phyloP scores from a whole-genome alignment of 2,797 vertebrate species.

The Apogon hyalosoma region DNA sequence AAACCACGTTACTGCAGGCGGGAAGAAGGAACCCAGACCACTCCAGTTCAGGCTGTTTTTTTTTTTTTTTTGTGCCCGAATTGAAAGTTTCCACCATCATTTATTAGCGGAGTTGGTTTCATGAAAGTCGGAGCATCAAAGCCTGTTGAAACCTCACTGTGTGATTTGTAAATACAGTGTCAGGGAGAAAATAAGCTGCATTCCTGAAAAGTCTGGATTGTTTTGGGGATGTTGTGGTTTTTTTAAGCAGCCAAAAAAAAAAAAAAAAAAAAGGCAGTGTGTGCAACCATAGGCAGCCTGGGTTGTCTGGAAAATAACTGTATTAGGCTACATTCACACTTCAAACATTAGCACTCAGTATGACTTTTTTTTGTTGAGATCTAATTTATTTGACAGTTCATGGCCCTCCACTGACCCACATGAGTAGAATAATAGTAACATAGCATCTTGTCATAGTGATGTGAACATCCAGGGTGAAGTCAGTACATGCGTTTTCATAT shows the following conservation, averaged over 20 bases:
- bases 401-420: too few species aligned
- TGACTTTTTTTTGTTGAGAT: too few species aligned
- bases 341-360: too few species aligned
- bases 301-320: constrained; percentile 36
- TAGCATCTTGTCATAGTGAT: too few species aligned
- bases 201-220: constrained; percentile 55
- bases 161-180: constrained; percentile 45
- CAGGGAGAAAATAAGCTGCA: constrained; percentile 34
- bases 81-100: constrained; percentile 68
- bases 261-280: constrained; percentile 23
- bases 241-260: constrained; percentile 39
- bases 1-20: constrained; percentile 38
- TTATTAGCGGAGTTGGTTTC: constrained; percentile 63
- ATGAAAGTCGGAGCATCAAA: constrained; percentile 67
- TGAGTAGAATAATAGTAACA: too few species aligned
- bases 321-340: too few species aligned
- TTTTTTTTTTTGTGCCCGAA: constrained; percentile 12
- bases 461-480: too few species aligned
- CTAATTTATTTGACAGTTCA: too few species aligned
- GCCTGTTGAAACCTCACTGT: constrained; percentile 21
- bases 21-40: constrained; percentile 38
- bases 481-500: too few species aligned
- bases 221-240: constrained; percentile 62
- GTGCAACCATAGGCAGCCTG: constrained; percentile 44
- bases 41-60: constrained; percentile 47